These are phyloP conservation scores for Mactromeris polynyma DNA, from an alignment of 2,888 invertebrate species.

Conservation along the genomic window DNA sequence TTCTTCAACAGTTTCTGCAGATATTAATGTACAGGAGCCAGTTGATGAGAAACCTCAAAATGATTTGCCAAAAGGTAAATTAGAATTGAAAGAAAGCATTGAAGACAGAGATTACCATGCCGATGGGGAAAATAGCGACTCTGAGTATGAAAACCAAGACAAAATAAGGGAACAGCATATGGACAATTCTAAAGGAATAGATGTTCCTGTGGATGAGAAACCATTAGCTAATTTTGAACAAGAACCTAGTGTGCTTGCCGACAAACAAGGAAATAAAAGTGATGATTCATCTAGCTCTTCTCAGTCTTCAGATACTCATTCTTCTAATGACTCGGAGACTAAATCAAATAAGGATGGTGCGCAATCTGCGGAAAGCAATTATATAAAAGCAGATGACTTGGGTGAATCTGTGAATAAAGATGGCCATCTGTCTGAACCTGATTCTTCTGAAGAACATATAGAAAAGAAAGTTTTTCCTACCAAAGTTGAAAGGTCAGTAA, in stretches of 20 bases:
- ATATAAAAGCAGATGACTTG: too few relatives aligned
- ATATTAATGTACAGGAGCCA: too few relatives aligned
- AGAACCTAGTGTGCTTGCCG: not conserved
- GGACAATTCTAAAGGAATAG: not conserved
- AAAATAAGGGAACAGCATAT: not conserved
- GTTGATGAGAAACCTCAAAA: too few relatives aligned
- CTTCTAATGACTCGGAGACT: not conserved
- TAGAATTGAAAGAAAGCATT: not conserved
- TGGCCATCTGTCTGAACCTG: too few relatives aligned
- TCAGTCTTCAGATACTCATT: not conserved
- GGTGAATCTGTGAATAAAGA: too few relatives aligned
- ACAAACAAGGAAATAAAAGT: not conserved
- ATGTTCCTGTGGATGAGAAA: not conserved
- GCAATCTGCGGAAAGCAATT: too few relatives aligned
- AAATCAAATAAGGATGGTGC: not conserved
- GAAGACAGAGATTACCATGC: conserved; percentile 49
- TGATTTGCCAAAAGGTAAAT: too few relatives aligned
- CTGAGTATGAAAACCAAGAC: conserved; percentile 12
- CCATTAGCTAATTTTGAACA: not conserved
- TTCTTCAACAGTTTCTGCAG: not conserved
- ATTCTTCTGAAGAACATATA: too few relatives aligned
- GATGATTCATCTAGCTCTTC: not conserved
- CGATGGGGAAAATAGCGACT: conserved; percentile 48
- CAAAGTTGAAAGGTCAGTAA: not conserved
- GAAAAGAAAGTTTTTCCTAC: too few relatives aligned